Conservation (phyloP, 2,888 invertebrate species). For the Aphodius granarius region DNA sequence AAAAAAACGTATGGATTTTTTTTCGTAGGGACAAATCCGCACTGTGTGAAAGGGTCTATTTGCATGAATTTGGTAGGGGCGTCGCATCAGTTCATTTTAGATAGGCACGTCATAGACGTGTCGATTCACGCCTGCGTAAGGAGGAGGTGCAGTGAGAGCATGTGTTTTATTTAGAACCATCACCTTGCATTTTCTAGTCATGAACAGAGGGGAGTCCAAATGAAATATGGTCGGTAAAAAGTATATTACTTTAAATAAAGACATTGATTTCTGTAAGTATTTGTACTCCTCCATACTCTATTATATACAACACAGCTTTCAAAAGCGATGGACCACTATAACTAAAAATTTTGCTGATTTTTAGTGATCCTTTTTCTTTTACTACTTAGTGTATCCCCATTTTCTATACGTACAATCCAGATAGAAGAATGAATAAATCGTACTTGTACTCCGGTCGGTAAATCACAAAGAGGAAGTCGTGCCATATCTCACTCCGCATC, state of each 20-base stretch:
- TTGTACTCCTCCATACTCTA: too few species aligned
- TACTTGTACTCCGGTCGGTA: neutral
- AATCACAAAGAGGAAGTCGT: conserved; percentile 17
- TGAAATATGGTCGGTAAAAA: neutral
- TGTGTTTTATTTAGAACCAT: neutral
- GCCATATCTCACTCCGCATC: conserved; percentile 3
- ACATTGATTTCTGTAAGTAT: neutral
- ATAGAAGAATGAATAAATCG: neutral
- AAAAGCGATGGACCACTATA: too few species aligned
- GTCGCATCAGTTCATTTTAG: neutral
- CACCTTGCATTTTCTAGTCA: neutral
- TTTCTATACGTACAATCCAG: neutral
- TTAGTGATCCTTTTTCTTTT: too few species aligned
- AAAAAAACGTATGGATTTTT: too few species aligned
- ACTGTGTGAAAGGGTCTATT: too few species aligned
- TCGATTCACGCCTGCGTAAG: neutral
- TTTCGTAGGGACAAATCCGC: too few species aligned
- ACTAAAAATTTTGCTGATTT: too few species aligned
- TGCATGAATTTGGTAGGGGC: neutral
- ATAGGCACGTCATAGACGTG: neutral
- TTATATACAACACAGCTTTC: too few species aligned
- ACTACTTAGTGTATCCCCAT: too few species aligned
- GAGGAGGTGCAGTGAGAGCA: neutral
- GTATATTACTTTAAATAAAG: neutral
- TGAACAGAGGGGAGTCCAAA: neutral